Percentiles rank a stretch among this genome's conserved stretches.
These are phyloP conservation scores for Cheiracanthium punctorium DNA, from an alignment of 2,888 invertebrate species.

Conservation along the genomic window DNA sequence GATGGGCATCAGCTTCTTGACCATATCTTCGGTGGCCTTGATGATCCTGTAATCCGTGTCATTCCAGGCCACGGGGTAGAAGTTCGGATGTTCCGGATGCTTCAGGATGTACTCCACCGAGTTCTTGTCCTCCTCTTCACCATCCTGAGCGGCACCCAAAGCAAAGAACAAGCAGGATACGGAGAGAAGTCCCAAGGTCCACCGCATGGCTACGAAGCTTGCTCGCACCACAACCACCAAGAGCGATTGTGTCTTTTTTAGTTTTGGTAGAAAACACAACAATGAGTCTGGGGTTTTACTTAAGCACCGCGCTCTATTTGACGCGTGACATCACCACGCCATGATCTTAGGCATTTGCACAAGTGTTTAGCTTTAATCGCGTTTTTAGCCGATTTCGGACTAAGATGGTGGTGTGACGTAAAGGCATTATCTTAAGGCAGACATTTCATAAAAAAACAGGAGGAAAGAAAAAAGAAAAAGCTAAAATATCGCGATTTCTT, in stretches of 20 bases:
- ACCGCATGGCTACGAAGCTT: background rate
- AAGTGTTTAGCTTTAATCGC: background rate
- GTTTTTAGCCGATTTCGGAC: background rate
- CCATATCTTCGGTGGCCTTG: slow-evolving; percentile 13
- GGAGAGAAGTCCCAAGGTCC: background rate
- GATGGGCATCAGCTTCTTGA: slow-evolving; percentile 57
- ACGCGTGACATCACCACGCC: background rate
- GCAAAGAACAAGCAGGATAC: background rate
- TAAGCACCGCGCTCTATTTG: slow-evolving; percentile 53
- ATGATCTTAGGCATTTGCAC: slow-evolving; percentile 12
- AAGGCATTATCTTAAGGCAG: background rate
- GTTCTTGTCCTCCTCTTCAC: slow-evolving; percentile 3
- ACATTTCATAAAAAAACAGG: too few species aligned
- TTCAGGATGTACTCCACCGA: slow-evolving; percentile 35
- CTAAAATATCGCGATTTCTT: too few species aligned
- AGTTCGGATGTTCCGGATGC: slow-evolving; percentile 45
- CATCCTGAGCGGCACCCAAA: background rate
- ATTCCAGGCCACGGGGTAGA: slow-evolving; percentile 24
- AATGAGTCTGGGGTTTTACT: slow-evolving; percentile 20
- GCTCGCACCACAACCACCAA: background rate
- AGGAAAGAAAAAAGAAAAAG: too few species aligned
- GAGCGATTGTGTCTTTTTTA: background rate
- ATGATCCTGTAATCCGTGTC: slow-evolving; percentile 22
- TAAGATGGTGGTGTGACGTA: background rate
- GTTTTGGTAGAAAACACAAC: background rate